phyloP scores from a whole-genome alignment of 2,113 vertebrate species.

The Phasianus colchicus region DNA sequence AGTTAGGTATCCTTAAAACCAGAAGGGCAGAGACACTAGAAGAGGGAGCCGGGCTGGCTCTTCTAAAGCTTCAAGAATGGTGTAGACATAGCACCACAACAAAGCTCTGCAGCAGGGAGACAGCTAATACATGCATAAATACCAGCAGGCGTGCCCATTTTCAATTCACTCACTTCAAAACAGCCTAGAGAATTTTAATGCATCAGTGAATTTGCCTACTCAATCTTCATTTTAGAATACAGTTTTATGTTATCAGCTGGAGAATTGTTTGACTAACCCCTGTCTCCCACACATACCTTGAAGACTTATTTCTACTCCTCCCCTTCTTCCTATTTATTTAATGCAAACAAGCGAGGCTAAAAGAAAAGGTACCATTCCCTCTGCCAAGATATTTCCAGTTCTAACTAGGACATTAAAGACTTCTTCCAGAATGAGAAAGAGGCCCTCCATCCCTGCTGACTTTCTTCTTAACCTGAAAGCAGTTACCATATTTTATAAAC shows the following conservation, averaged over 20 bases:
- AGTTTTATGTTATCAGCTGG: background rate
- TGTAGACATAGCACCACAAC: background rate
- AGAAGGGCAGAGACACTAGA: background rate
- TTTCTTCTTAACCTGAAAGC: background rate
- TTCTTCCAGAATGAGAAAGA: background rate
- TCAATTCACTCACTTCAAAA: background rate
- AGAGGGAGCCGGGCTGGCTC: background rate
- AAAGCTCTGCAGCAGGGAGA: background rate
- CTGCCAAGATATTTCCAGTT: background rate
- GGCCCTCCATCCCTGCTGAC: background rate
- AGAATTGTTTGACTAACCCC: background rate
- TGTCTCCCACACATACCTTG: background rate
- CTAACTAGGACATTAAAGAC: background rate
- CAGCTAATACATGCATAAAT: background rate
- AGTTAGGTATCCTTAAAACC: background rate
- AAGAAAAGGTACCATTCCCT: background rate
- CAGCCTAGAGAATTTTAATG: background rate
- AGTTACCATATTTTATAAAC: background rate
- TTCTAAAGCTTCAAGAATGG: background rate
- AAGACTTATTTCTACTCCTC: background rate
- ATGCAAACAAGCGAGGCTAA: background rate
- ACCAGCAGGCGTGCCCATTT: background rate
- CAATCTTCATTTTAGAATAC: background rate
- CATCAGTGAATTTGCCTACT: rapidly evolving
- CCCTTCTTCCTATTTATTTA: background rate